Conservation (phyloP, 1,140 invertebrate species). For the Procambarus virginalis region DNA sequence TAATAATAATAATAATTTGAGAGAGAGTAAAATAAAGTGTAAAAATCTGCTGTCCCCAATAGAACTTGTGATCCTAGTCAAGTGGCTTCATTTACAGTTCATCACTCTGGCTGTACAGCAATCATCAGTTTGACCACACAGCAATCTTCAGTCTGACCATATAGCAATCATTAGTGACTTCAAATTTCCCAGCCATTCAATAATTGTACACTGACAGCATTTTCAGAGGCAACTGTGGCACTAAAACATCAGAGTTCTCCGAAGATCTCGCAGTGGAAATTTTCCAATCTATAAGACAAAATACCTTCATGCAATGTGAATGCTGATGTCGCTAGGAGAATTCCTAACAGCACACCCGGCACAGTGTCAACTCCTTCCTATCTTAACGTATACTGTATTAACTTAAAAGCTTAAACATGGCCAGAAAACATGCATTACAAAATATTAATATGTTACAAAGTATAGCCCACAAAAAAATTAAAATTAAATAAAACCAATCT, state of each 20-base stretch:
- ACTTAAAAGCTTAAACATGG: neutral
- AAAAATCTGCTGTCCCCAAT: neutral
- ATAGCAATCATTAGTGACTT: neutral
- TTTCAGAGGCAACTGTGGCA: neutral
- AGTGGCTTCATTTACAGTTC: neutral
- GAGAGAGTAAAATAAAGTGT: neutral
- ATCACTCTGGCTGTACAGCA: neutral
- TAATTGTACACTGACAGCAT: neutral
- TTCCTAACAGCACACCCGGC: neutral
- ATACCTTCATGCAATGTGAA: slow-evolving; percentile 6
- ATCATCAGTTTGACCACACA: too few species aligned
- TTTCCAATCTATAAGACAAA: neutral
- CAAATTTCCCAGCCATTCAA: neutral
- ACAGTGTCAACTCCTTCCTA: neutral
- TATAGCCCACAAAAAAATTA: neutral
- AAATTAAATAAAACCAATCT: neutral
- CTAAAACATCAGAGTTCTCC: neutral
- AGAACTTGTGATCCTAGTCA: neutral
- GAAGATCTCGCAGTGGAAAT: neutral
- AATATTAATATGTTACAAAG: neutral
- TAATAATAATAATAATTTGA: too few species aligned
- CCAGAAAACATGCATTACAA: neutral
- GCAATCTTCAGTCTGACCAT: too few species aligned
- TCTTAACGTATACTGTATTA: neutral
- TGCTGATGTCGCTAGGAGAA: neutral